Percentiles rank a stretch among this genome's conserved stretches.
Conservation (phyloP, 2,888 invertebrate genomes). For the Corythucha ciliata region DNA sequence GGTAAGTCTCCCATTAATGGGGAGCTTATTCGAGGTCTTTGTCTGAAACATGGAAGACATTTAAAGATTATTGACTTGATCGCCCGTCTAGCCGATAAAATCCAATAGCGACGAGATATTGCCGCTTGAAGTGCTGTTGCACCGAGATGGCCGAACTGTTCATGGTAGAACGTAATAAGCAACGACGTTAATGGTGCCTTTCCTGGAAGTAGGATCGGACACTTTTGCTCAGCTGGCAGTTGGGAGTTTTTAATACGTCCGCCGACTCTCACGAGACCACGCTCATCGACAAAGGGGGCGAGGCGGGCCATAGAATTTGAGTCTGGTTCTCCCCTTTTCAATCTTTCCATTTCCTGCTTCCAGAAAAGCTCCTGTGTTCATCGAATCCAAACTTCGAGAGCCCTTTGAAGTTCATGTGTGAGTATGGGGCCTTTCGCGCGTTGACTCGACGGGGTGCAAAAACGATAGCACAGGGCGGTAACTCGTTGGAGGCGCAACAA, state of each 20-base stretch:
- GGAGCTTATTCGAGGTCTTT: neutral
- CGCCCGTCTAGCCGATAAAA: conserved; percentile 4
- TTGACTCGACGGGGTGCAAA: no score
- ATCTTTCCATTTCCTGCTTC: no score
- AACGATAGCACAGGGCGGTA: no score
- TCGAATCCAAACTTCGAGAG: no score
- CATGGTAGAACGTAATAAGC: conserved; percentile 20
- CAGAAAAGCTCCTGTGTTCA: no score
- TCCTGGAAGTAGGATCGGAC: conserved; percentile 17
- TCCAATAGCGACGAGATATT: conserved; percentile 16
- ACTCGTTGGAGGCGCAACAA: no score
- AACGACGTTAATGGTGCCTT: conserved; percentile 11
- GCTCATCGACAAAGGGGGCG: conserved; percentile 12
- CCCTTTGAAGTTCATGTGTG: no score
- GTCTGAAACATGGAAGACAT: conserved; percentile 21
- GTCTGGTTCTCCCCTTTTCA: no score
- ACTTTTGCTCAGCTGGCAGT: conserved; percentile 11
- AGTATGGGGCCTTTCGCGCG: no score
- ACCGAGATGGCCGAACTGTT: conserved; percentile 11
- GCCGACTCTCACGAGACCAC: conserved; percentile 19
- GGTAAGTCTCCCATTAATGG: conserved; percentile 26
- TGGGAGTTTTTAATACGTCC: conserved; percentile 13
- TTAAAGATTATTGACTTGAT: conserved; percentile 1
- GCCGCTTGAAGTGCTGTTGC: conserved; percentile 15
- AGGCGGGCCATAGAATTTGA: no score